phyloP scores from a whole-genome alignment of 2,888 invertebrate species.

The Agrochola lychnidis region DNA sequence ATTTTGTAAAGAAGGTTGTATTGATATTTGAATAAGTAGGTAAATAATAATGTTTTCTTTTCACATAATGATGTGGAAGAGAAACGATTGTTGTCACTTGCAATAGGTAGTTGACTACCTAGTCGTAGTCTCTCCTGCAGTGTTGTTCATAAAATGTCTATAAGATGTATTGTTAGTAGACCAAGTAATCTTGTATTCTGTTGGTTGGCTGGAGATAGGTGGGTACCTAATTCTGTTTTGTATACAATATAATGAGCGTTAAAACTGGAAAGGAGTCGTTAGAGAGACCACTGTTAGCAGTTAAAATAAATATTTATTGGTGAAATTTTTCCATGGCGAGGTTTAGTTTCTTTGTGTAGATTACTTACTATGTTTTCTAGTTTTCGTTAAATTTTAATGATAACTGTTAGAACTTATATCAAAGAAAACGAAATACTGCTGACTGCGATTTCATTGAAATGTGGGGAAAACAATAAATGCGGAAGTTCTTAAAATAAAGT shows the following conservation, averaged over 20 bases:
- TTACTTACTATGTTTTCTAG: background rate
- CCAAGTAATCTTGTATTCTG: constrained; percentile 16
- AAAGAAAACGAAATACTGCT: background rate
- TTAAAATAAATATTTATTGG: constrained; percentile 26
- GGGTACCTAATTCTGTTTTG: constrained; percentile 1
- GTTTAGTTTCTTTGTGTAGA: background rate
- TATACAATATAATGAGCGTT: background rate
- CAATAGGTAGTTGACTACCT: background rate
- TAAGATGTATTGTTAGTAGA: background rate
- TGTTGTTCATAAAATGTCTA: background rate
- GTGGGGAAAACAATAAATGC: background rate
- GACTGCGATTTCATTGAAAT: background rate
- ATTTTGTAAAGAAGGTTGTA: constrained; percentile 26
- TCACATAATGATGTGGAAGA: background rate
- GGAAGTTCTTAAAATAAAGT: constrained; percentile 33
- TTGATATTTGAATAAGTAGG: constrained; percentile 22
- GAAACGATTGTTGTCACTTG: constrained; percentile 3
- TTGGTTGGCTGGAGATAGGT: background rate
- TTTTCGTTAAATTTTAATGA: background rate
- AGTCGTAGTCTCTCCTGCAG: background rate
- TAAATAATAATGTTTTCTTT: constrained; percentile 2
- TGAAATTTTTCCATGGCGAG: constrained; percentile 2
- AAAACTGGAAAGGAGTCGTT: constrained; percentile 27
- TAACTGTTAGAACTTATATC: background rate
- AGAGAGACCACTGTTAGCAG: background rate